A percentile compares a stretch with the other conserved stretches of the same genome.
Evolutionary conservation across 2,888 invertebrate species (phyloP).

Genomic region (Therioaphis trifolii): DNA sequence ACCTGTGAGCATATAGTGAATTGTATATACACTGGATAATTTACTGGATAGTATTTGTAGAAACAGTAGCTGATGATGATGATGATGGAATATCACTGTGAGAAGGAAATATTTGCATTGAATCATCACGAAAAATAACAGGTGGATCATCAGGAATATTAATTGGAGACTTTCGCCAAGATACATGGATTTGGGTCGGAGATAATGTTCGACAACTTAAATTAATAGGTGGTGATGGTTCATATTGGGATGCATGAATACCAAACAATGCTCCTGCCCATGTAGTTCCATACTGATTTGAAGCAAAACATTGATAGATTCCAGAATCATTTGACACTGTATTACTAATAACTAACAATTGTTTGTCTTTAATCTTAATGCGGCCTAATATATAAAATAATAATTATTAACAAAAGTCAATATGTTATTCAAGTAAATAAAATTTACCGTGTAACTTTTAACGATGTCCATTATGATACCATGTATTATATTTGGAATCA

Average conservation of each 20-base stretch:
- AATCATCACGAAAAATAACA: constrained; percentile 34
- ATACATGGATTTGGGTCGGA: constrained; percentile 73
- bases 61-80: constrained; percentile 15
- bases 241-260: constrained; percentile 71
- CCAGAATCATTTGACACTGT: constrained; percentile 71
- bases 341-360: constrained; percentile 68
- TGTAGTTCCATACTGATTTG: constrained; percentile 72
- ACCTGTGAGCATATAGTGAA: constrained; percentile 76
- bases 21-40: constrained; percentile 76
- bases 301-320: constrained; percentile 80
- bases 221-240: constrained; percentile 74
- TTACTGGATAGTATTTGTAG: constrained; percentile 65
- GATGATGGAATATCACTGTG: neutral
- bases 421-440: neutral
- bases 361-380: constrained; percentile 67
- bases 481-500: constrained; percentile 75
- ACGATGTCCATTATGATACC: constrained; percentile 77
- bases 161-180: constrained; percentile 71
- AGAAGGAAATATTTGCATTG: constrained; percentile 34
- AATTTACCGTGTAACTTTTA: constrained; percentile 71
- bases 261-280: constrained; percentile 76
- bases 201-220: constrained; percentile 76
- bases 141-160: constrained; percentile 52
- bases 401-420: constrained; percentile 10
- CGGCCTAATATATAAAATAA: constrained; percentile 66